phyloP scores from a whole-genome alignment of 1,140 invertebrate species.

The Bemisia tabaci region DNA sequence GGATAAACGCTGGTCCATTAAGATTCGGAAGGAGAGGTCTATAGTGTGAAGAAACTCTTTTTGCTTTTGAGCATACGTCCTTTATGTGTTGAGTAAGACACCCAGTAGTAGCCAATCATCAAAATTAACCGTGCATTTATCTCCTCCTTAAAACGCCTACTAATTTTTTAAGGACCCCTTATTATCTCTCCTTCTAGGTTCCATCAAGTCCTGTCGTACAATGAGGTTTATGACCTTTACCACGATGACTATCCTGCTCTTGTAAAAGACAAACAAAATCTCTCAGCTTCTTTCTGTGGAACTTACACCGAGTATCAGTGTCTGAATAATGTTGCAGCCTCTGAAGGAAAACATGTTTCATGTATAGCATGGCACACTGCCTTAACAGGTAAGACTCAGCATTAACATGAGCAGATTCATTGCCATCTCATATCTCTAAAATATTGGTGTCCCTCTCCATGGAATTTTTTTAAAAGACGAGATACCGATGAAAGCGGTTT shows the following conservation, averaged over 20 bases:
- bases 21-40: no score
- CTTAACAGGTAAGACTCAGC: slow-evolving; percentile 31
- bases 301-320: slow-evolving; percentile 42
- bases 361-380: slow-evolving; percentile 51
- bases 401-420: background rate
- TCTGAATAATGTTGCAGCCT: slow-evolving; percentile 42
- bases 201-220: slow-evolving; percentile 16
- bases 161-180: no score
- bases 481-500: no score
- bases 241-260: slow-evolving; percentile 44
- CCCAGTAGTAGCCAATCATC: no score
- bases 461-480: no score
- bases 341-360: slow-evolving; percentile 46
- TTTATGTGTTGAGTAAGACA: no score
- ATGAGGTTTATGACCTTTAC: slow-evolving; percentile 43
- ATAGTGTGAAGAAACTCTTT: no score
- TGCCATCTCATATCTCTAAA: background rate
- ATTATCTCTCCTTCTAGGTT: slow-evolving; percentile 16
- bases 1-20: no score
- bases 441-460: no score
- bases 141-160: no score
- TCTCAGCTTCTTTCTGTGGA: slow-evolving; percentile 25
- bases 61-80: no score
- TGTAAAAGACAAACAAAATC: slow-evolving; percentile 26
- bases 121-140: no score